Evolutionary conservation across 2,113 vertebrate species (phyloP), one percentile per base, ranked within the genome.

Genomic region (Ochotona princeps): DNA sequence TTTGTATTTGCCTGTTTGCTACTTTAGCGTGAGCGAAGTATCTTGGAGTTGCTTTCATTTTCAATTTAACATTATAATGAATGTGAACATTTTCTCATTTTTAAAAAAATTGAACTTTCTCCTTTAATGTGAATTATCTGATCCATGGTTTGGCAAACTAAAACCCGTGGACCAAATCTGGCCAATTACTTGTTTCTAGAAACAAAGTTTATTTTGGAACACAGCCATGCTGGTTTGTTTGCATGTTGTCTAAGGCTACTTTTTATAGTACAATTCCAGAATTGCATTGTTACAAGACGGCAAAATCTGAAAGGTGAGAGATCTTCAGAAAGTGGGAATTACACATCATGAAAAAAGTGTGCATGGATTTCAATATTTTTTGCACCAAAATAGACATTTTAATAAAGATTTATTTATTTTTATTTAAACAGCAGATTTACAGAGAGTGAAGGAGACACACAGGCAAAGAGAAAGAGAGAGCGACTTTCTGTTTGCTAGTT

Each of bases 51-150:
- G 17, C 67, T 81, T 92, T 69, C 57, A 79, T 83, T 87, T 93
- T 89, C 26, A 87, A 15, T 90, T 81, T 80, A 75, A 95, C 86
- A 90, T 73, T 15, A n/a, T 60, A 73, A 83, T 17, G 15, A 63
- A 83, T 87, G 49, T 80, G 28, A 87, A 70, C 32, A 51, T 60
- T 70, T 72, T 49, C 30, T 21, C 7, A 26, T 80, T 83, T 73
- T 38, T n/a, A 79, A 83, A 79, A 83, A 87, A 57, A 61, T 4
- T 17, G 9, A 88, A 35, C 7, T 81, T 15, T 28, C 20, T 75
- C 23, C 20, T 90, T 87, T 72, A 72, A 11, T 91, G 8, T 63
- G 69, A 91, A 83, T 76, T 57, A 23, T 57, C 83, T 75, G 47
- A 70, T 74, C 32, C 7, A 54, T 11, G 8, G 44, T 2, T 80